Base-by-base conservation (phyloP, 2,888 invertebrate genomes). In the Odontocerum albicorne region DNA sequence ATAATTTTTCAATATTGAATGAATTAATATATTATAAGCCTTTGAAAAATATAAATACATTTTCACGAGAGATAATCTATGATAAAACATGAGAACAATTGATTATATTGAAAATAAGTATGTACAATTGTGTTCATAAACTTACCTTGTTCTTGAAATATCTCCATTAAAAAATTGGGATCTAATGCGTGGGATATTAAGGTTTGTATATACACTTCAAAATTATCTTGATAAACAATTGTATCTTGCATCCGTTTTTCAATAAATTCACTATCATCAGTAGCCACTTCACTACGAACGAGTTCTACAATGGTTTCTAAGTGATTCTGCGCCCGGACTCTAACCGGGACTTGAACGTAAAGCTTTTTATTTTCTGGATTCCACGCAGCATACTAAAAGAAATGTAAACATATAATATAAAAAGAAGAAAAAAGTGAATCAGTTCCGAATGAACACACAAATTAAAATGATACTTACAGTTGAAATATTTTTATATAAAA, bases 161-260 rank as follows among this genome's bases (percentile, higher is more conserved):
- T 93, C 79, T 94, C 93, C 44, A 86, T 87, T 13, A 93, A 80
- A 68, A 94, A 94, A 74, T 91, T 92, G 3, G 90, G 88, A 72
- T 94, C 93, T 61, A 94, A 74, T 4, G 92, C 91, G 70, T 93
- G 93, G 2, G 93, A 93, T 66, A 93, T 91, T 66, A 94, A 80
- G 2, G 92, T 92, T 70, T 94, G 93, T 69, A 94, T 88, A 66
- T 92, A 94, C 35, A 94, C 92, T 77, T 92, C 92, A 69, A 93
- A 94, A 69, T 90, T 89, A 66, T 92, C 92, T 66, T 90, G 88
- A 72, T 89, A 90, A 65, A 84, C 83, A 64, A 87, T 82, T 49
- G 86, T 85, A 62, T 88, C 87, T 64, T 87, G 81, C 85, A 90
- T 87, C 52, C 85, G 81, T 66, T 85, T 86, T 61, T 88, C 87